Percentiles rank a stretch among this genome's conserved stretches.
Evolutionary conservation across 2,888 invertebrate genomes (phyloP).

Genomic region (Rotaria magnacalcarata): DNA sequence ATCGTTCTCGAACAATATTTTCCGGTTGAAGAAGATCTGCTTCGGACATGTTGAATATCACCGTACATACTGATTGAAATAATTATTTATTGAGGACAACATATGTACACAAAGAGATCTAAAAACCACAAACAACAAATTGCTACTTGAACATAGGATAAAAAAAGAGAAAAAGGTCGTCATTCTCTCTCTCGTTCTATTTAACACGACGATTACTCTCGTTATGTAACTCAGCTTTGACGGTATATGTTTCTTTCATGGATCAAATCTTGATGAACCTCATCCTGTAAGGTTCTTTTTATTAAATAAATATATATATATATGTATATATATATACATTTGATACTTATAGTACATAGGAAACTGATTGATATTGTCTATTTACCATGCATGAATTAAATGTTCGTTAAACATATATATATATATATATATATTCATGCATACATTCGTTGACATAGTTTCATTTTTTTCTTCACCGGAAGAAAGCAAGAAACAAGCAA

Average conservation of each 20-base stretch:
- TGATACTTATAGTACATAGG: not conserved
- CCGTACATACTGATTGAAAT: slow-evolving; percentile 10
- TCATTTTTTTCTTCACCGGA: not conserved
- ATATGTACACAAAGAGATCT: slow-evolving; percentile 9
- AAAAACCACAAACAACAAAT: not conserved
- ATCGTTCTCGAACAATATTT: slow-evolving; percentile 93
- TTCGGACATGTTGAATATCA: slow-evolving; percentile 58
- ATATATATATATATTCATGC: not conserved
- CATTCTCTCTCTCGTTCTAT: not conserved
- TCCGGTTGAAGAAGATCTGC: slow-evolving; percentile 90
- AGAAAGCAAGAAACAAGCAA: not conserved
- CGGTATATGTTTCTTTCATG: not conserved
- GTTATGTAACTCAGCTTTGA: not conserved
- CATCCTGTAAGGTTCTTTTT: not conserved
- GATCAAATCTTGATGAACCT: not conserved
- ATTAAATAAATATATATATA: not conserved
- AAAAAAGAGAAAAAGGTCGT: slow-evolving; percentile 1
- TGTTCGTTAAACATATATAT: not conserved
- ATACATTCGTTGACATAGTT: not conserved
- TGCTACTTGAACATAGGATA: not conserved
- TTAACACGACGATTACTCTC: not conserved
- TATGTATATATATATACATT: not conserved
- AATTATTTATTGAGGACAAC: not conserved
- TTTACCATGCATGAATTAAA: not conserved
- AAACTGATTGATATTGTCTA: not conserved